Base-by-base conservation (phyloP, 2,888 invertebrate species). In the Liopterus haemorrhoidalis region DNA sequence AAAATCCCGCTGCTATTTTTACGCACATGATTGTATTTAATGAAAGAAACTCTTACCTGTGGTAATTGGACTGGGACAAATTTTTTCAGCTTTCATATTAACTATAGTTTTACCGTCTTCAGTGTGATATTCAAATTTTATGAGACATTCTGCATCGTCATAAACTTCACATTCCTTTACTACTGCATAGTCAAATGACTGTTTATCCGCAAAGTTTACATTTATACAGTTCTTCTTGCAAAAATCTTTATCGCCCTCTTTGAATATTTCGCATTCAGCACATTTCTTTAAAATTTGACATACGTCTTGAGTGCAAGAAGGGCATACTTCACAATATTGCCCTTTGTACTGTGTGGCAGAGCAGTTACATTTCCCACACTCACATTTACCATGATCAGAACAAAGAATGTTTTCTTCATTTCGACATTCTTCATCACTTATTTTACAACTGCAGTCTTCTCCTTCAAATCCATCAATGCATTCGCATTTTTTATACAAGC, bases 251-350 rank as follows among this genome's bases (percentile, higher is more conserved):
- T 59, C 54, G 41, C 72, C 73, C 3, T 62, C 55, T 12, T 65
- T 57, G 49, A 75, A 76, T 3, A 69, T 73, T 49, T 69, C 63
- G 57, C 88, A 89, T 59, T 79, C 74, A 0, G 85, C 86, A 59
- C 85, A 87, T 20, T 74, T 71, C 55, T 77, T 75, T 46, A 85
- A 72, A 49, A 81, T 78, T 38, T 77, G 73, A 63, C 89, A 90
- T 35, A 74, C 70, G 41, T 70, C 64, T 2, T 71, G 72, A 0
- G 73, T 70, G 53, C 83, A 82, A 0, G 78, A 76, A 0, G 78
- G 75, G 54, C 85, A 85, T 25, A 73, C 71, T 50, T 84, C 81
- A 61, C 86, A 86, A 48, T 71, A 81, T 15, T 59, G 55, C 4
- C 65, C 68, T 0, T 69, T 68, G 48, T 73, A 71, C 47, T 15